These are phyloP conservation scores for Blastomussa wellsi DNA, from an alignment of 92 coral and sea anemone genomes.

Conservation along the genomic window DNA sequence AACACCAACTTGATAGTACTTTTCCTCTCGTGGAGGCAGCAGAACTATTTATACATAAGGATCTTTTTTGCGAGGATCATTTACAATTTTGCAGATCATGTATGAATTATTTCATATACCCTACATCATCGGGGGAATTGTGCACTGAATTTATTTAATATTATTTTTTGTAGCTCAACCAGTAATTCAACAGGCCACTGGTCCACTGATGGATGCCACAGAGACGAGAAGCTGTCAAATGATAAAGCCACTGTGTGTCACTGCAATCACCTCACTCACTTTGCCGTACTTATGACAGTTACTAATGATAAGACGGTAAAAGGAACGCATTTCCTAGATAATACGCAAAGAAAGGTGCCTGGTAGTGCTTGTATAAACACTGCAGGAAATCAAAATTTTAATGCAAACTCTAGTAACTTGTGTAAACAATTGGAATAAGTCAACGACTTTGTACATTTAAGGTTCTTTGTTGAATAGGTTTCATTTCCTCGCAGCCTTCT, in stretches of 20 bases:
- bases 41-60: not conserved
- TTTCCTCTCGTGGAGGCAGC: not conserved
- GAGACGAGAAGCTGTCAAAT: slow-evolving; percentile 44
- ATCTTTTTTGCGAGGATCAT: no score
- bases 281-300: slow-evolving; percentile 79
- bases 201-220: slow-evolving; percentile 76
- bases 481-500: no score
- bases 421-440: no score
- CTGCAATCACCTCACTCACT: slow-evolving; percentile 79
- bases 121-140: no score
- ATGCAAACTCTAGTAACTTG: no score
- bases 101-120: no score
- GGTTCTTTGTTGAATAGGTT: no score
- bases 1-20: not conserved
- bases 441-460: no score
- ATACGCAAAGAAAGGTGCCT: not conserved
- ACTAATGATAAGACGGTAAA: slow-evolving; percentile 50
- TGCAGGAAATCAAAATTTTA: no score
- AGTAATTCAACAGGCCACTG: slow-evolving; percentile 54
- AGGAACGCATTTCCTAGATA: not conserved
- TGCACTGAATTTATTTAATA: not conserved
- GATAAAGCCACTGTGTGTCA: slow-evolving; percentile 64
- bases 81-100: no score
- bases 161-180: not conserved
- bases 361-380: no score